Conservation (phyloP, 2,797 vertebrate species). For the Tarsius wallacei region DNA sequence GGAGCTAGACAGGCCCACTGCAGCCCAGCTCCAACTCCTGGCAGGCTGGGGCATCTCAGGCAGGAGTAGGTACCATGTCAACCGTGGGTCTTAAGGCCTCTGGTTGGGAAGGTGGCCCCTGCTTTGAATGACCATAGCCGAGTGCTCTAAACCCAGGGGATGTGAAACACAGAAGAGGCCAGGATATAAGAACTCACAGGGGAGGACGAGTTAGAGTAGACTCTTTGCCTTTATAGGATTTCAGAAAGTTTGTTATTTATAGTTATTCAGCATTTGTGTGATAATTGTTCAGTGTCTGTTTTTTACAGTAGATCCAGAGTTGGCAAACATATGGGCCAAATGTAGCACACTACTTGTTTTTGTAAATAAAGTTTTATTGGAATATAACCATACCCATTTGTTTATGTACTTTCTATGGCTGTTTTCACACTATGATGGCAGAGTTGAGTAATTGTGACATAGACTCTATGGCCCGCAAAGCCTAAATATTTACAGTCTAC, state of each 20-base stretch:
- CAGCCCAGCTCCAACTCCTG: neutral
- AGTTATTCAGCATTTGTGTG: neutral
- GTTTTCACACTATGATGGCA: neutral
- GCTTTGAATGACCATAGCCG: neutral
- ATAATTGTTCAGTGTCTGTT: constrained; percentile 5
- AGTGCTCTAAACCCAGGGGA: neutral
- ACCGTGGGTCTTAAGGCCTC: neutral
- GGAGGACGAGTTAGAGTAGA: neutral
- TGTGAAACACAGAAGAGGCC: neutral
- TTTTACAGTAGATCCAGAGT: neutral
- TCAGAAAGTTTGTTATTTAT: neutral
- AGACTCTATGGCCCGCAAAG: neutral
- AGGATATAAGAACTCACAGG: fast-evolving
- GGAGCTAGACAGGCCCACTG: fast-evolving
- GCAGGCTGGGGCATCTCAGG: neutral
- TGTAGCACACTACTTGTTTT: neutral
- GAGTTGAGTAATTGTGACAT: neutral
- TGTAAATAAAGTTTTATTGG: constrained; percentile 63
- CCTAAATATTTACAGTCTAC: constrained; percentile 13
- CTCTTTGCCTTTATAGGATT: neutral
- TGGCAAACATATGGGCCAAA: neutral
- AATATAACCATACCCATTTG: neutral
- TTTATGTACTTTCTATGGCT: neutral
- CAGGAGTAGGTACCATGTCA: neutral
- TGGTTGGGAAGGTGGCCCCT: neutral